Conservation (phyloP, 2,888 invertebrate species). For the Aphodius sticticus region DNA sequence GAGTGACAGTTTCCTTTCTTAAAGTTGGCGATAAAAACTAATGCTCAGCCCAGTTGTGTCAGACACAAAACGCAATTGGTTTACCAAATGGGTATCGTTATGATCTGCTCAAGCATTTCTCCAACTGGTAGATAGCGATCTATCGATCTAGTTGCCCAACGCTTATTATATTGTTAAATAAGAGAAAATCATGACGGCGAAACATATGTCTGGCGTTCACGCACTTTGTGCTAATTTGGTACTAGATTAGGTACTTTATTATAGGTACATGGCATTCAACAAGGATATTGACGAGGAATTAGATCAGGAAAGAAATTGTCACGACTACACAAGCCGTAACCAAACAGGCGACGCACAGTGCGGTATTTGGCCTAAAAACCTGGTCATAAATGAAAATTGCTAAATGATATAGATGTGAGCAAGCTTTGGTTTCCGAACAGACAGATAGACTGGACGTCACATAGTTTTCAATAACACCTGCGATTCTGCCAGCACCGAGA, state of each 20-base stretch:
- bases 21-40: not conserved
- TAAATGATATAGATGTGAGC: too few species aligned
- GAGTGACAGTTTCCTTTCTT: not conserved
- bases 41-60: not conserved
- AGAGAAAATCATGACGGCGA: not conserved
- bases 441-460: too few species aligned
- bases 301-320: not conserved
- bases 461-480: too few species aligned
- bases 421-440: too few species aligned
- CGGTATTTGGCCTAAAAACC: too few species aligned
- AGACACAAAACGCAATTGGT: not conserved
- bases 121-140: not conserved
- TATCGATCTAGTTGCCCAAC: not conserved
- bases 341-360: too few species aligned
- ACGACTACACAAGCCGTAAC: not conserved
- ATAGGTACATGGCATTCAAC: not conserved
- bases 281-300: not conserved
- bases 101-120: conserved; percentile 4
- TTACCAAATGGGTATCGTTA: not conserved
- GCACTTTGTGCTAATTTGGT: not conserved
- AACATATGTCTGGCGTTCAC: not conserved
- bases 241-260: not conserved
- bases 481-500: too few species aligned
- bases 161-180: not conserved
- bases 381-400: too few species aligned